Evolutionary conservation across 2,888 invertebrate genomes (phyloP).

Genomic region (Camponotus fellah): DNA sequence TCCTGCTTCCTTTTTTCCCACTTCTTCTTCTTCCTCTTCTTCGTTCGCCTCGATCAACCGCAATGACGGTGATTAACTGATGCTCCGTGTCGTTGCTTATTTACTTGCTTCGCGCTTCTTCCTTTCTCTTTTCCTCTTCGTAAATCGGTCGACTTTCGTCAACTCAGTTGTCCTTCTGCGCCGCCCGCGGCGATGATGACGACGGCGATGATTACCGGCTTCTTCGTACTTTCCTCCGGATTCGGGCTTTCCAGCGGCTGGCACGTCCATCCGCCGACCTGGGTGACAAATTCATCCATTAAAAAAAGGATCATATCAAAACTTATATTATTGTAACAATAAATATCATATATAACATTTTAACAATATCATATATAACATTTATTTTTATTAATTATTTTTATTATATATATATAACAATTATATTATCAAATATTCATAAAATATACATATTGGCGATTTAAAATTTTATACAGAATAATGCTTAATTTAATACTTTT

Average conservation of each 20-base stretch:
- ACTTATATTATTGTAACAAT: not conserved
- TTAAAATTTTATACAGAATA: not conserved
- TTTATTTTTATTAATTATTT: constrained; percentile 10
- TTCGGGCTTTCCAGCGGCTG: constrained; percentile 75
- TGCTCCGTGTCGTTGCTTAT: constrained; percentile 11
- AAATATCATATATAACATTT: not conserved
- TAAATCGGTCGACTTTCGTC: constrained; percentile 69
- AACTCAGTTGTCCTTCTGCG: constrained; percentile 62
- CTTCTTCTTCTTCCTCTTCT: constrained; percentile 30
- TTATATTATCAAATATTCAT: not conserved
- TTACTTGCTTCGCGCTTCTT: constrained; percentile 61
- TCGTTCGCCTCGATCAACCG: constrained; percentile 1
- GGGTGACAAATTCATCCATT: constrained; percentile 39
- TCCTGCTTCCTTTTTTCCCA: constrained; percentile 27
- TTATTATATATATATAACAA: no score
- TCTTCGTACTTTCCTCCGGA: constrained; percentile 72
- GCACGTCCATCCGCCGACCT: constrained; percentile 81
- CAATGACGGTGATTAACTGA: constrained; percentile 27
- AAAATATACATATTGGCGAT: not conserved
- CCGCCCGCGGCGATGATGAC: constrained; percentile 62
- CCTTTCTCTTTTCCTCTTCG: constrained; percentile 66
- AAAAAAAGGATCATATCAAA: not conserved
- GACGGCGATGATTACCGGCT: constrained; percentile 61
- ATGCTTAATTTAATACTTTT: not conserved
- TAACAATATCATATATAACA: not conserved